A percentile compares a stretch with the other conserved stretches of the same genome.
Evolutionary conservation across 2,888 invertebrate species (phyloP).

Genomic region (Tanytarsus gracilentus): DNA sequence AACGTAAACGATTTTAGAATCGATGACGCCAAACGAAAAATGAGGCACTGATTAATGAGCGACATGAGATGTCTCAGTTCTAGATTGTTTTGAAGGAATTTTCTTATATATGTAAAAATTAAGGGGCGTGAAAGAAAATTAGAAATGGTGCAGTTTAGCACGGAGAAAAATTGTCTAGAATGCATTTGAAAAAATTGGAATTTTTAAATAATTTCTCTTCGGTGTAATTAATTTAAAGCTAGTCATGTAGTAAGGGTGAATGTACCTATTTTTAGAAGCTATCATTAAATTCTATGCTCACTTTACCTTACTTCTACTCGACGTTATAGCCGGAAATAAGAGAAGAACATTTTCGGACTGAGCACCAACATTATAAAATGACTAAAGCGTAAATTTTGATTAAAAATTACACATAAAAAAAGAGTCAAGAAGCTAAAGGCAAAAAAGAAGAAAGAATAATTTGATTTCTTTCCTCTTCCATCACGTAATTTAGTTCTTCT

Average conservation of each 20-base stretch:
- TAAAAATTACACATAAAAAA: too few relatives aligned
- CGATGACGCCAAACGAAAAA: conserved; percentile 13
- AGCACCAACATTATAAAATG: conserved; percentile 21
- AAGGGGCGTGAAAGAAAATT: too few relatives aligned
- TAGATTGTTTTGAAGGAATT: too few relatives aligned
- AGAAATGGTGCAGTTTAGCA: too few relatives aligned
- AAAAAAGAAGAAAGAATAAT: not conserved
- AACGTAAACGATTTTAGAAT: conserved; percentile 6
- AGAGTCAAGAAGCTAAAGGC: not conserved
- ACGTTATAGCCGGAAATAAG: conserved; percentile 18
- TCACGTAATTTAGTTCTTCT: too few relatives aligned
- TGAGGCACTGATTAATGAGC: not conserved
- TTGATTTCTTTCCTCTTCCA: not conserved
- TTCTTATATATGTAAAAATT: too few relatives aligned
- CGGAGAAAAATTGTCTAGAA: too few relatives aligned
- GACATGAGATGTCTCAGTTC: too few relatives aligned
- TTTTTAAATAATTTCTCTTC: too few relatives aligned
- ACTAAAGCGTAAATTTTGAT: conserved; percentile 21
- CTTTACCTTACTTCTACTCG: conserved; percentile 11
- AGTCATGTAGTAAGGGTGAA: conserved; percentile 8
- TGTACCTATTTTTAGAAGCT: conserved; percentile 6
- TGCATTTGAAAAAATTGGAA: not conserved
- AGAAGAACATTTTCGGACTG: too few relatives aligned
- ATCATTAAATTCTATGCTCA: conserved; percentile 21
- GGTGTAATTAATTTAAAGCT: not conserved